phyloP scores from a whole-genome alignment of 1,140 invertebrate genomes.

The Eumaeus atala region DNA sequence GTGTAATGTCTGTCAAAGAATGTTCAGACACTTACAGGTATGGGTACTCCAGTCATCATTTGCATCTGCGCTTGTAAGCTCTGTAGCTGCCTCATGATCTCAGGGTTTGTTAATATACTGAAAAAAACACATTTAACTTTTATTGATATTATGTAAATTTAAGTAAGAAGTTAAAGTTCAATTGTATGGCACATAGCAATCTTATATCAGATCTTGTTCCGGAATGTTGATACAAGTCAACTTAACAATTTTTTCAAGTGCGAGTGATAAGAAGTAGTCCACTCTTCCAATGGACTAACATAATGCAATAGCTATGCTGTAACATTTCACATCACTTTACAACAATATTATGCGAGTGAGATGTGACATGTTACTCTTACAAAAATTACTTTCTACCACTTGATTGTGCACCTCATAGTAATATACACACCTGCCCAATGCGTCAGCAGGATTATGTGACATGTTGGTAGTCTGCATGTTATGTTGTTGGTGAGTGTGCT shows the following conservation, averaged over 20 bases:
- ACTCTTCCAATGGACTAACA: no score
- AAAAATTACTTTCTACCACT: no score
- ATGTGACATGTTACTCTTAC: no score
- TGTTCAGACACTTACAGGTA: slow-evolving; percentile 48
- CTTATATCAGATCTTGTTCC: no score
- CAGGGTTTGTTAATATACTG: slow-evolving; percentile 83
- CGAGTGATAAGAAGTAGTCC: no score
- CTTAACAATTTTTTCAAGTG: no score
- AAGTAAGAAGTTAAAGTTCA: no score
- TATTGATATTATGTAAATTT: background rate
- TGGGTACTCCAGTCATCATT: slow-evolving; percentile 67
- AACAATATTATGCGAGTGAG: no score
- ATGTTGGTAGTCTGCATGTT: slow-evolving; percentile 18
- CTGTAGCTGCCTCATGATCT: slow-evolving; percentile 83
- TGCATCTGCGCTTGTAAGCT: slow-evolving; percentile 76
- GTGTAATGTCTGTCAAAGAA: background rate
- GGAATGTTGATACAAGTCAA: no score
- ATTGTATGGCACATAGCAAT: no score
- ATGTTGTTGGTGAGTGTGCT: slow-evolving; percentile 21
- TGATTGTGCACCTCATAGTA: background rate
- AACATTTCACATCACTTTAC: no score
- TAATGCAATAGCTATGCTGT: no score
- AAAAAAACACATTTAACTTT: slow-evolving; percentile 29
- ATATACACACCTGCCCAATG: slow-evolving; percentile 52
- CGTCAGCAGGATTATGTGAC: slow-evolving; percentile 49